Evolutionary conservation across 2,113 vertebrate species (phyloP), one percentile per base, ranked within the genome.

Genomic region (Sylvicapra grimmia): DNA sequence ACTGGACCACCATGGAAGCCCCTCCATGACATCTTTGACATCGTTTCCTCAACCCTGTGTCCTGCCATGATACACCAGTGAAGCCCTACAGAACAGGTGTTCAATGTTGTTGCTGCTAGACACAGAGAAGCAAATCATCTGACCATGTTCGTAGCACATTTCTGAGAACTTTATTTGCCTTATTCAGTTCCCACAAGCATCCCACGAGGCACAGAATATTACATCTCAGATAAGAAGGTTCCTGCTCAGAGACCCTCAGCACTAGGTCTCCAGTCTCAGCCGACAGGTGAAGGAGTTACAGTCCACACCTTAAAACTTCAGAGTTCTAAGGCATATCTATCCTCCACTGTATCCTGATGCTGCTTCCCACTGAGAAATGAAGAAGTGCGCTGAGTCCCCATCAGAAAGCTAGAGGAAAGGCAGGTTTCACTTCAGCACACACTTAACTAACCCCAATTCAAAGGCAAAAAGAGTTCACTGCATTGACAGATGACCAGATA

Each of bases 371-470:
- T 58, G 53, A 29, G 53, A 53, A 44, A 84, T 18, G n/a, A 49
- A 5, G 29, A 49, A 3, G 19, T 29, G 4, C 2, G 23, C 7
- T 11, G 4, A 7, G 53, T 3, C 44, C 12, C 29, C 4, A 25
- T 13, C 58, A 44, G 75, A 93, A 93, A n/a, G 58, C 16, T 13
- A 36, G 44, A 4, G 51, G 4, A 2, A 58, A n/a, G 1, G 14
- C 18, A 8, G 3, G 49, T 23, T 2, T 5, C 11, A 40, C n/a
- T 11, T n/a, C 49, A 75, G 51, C n/a, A 51, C 13, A 21, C 8
- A 7, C 2, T 36, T 40, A 63, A 58, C n/a, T 58, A n/a, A 95
- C 19, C 33, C 86, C 63, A 23, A 80, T 13, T 25, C n/a, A 51
- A 19, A 16, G 12, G 36, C 23, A 36, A 21, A 63, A 56, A 54